Percentiles rank a stretch among this genome's conserved stretches.
Conservation (phyloP, 2,797 vertebrate genomes). For the Rhodeus uyekii region DNA sequence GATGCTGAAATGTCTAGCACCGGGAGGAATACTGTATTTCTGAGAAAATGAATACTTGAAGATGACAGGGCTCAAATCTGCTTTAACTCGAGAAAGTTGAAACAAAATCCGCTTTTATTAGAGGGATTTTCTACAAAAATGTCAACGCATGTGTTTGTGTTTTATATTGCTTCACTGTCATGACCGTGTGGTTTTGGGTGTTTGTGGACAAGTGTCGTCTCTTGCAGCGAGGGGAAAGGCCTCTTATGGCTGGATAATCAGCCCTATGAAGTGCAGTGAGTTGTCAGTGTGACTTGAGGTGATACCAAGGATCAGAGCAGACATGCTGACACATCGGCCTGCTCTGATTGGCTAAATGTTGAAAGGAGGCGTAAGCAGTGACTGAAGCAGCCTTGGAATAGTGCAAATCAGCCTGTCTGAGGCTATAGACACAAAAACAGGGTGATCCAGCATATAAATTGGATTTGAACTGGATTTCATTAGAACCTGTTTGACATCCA, state of each 20-base stretch:
- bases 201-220: constrained; percentile 2
- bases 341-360: constrained; percentile 3
- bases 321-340: constrained; percentile 11
- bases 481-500: constrained; percentile 4
- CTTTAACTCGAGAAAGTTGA: neutral
- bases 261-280: neutral
- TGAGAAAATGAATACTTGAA: neutral
- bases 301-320: constrained; percentile 33
- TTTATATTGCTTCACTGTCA: constrained; percentile 3
- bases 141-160: neutral
- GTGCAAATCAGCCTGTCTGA: constrained; percentile 24
- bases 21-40: neutral
- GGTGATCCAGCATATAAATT: constrained; percentile 37
- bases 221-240: constrained; percentile 6
- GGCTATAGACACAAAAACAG: constrained; percentile 13
- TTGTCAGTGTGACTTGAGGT: constrained; percentile 35
- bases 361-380: constrained; percentile 1
- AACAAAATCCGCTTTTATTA: neutral
- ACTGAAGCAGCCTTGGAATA: constrained; percentile 24
- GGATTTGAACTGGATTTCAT: constrained; percentile 21
- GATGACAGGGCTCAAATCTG: neutral
- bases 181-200: constrained; percentile 4
- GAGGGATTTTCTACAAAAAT: neutral
- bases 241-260: constrained; percentile 30
- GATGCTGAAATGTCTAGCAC: neutral